These are phyloP conservation scores for Leucopsar rothschildi DNA, from an alignment of 2,113 vertebrate genomes.

Conservation along the genomic window DNA sequence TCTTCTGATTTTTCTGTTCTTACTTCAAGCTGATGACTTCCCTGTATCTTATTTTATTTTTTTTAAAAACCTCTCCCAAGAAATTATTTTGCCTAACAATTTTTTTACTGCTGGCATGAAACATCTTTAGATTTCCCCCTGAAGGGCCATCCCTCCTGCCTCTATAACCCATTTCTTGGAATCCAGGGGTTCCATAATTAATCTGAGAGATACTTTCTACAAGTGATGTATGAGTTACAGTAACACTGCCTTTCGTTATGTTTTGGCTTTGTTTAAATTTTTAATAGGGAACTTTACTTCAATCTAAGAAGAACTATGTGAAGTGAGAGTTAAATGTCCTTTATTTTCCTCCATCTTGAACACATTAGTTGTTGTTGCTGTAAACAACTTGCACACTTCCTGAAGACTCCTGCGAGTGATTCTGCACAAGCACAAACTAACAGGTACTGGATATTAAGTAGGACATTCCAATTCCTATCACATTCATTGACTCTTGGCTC, in stretches of 20 bases:
- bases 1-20: neutral
- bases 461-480: slow-evolving; percentile 24
- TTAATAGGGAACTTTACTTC: slow-evolving; percentile 34
- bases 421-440: neutral
- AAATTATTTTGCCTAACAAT: neutral
- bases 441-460: neutral
- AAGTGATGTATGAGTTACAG: slow-evolving; percentile 4
- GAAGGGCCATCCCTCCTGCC: neutral
- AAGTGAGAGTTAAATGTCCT: neutral
- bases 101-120: neutral
- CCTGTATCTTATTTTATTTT: neutral
- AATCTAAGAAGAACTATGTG: neutral
- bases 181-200: slow-evolving; percentile 20
- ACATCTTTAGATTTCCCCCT: neutral
- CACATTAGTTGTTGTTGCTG: neutral
- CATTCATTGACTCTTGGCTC: slow-evolving; percentile 22
- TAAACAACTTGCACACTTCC: neutral
- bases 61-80: neutral
- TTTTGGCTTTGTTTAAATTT: slow-evolving; percentile 23
- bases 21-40: neutral
- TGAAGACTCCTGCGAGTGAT: neutral
- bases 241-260: neutral
- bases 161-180: neutral
- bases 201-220: slow-evolving; percentile 23
- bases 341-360: neutral